phyloP scores from a whole-genome alignment of 2,888 invertebrate species.

The Brachyopa scutellaris region DNA sequence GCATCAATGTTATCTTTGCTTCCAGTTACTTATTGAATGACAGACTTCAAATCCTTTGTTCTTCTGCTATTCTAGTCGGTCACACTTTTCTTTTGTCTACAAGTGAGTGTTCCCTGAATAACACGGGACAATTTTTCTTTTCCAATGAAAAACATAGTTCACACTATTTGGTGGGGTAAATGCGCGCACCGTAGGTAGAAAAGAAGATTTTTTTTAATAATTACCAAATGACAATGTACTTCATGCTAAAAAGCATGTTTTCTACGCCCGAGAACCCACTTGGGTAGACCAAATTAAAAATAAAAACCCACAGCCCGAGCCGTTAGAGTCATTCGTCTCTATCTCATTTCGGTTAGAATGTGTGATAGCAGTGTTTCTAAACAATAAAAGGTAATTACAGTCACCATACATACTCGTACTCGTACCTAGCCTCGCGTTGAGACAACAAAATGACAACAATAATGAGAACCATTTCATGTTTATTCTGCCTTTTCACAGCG shows the following conservation, averaged over 20 bases:
- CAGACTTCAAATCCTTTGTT: too few species aligned
- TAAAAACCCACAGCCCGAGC: conserved; percentile 14
- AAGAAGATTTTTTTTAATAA: conserved; percentile 30
- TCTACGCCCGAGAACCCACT: conserved; percentile 1
- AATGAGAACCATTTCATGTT: conserved; percentile 36
- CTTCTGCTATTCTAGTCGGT: too few species aligned
- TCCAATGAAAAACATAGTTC: too few species aligned
- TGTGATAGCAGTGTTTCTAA: conserved; percentile 31
- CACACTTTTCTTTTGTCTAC: too few species aligned
- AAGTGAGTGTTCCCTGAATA: too few species aligned
- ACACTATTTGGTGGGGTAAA: too few species aligned
- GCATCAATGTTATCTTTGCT: too few species aligned
- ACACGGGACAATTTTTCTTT: too few species aligned
- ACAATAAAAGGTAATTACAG: conserved; percentile 47
- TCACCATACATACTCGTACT: conserved; percentile 6
- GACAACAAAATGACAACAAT: conserved; percentile 57
- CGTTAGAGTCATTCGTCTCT: conserved; percentile 36
- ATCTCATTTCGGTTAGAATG: not conserved
- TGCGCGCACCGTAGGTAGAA: too few species aligned
- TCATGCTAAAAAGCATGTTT: conserved; percentile 15
- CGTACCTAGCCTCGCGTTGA: too few species aligned
- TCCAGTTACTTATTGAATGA: too few species aligned
- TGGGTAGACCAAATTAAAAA: conserved; percentile 8
- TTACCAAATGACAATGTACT: conserved; percentile 15
- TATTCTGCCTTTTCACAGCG: not conserved